phyloP scores from a whole-genome alignment of 2,888 invertebrate species.

The Penaeus monodon region DNA sequence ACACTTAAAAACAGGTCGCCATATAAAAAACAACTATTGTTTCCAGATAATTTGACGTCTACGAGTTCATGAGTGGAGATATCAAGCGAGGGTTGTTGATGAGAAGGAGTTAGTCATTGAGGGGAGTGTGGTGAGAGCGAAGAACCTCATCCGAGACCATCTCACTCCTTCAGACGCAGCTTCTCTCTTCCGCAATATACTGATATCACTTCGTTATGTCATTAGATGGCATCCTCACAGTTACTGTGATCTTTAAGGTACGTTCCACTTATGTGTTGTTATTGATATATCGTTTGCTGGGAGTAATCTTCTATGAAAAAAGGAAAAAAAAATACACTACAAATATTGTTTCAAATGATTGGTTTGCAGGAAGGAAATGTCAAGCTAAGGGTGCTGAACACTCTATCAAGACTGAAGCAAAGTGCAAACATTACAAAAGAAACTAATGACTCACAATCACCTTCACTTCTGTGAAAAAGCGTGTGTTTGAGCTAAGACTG shows the following conservation, averaged over 20 bases:
- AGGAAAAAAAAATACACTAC: no score
- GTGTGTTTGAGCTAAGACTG: no score
- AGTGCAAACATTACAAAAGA: no score
- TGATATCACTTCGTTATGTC: conserved; percentile 47
- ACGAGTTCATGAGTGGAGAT: conserved; percentile 39
- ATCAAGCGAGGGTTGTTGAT: conserved; percentile 50
- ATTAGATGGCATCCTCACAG: conserved; percentile 46
- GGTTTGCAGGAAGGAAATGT: no score
- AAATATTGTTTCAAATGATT: no score
- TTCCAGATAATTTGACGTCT: conserved; percentile 43
- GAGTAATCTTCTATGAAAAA: not conserved
- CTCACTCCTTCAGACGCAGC: conserved; percentile 33
- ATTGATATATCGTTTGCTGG: no score
- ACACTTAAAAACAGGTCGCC: no score
- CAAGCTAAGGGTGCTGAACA: no score
- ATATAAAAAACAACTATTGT: not conserved
- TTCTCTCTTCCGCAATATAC: conserved; percentile 42
- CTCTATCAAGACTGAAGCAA: no score
- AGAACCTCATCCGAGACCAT: conserved; percentile 20
- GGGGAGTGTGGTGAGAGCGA: conserved; percentile 31
- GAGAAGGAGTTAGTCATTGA: conserved; percentile 47
- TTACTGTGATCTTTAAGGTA: conserved; percentile 19
- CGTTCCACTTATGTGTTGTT: no score
- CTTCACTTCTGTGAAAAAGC: no score
- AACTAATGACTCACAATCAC: no score